Conservation (phyloP, 2,888 invertebrate genomes). For the Adelognathus sp. region DNA sequence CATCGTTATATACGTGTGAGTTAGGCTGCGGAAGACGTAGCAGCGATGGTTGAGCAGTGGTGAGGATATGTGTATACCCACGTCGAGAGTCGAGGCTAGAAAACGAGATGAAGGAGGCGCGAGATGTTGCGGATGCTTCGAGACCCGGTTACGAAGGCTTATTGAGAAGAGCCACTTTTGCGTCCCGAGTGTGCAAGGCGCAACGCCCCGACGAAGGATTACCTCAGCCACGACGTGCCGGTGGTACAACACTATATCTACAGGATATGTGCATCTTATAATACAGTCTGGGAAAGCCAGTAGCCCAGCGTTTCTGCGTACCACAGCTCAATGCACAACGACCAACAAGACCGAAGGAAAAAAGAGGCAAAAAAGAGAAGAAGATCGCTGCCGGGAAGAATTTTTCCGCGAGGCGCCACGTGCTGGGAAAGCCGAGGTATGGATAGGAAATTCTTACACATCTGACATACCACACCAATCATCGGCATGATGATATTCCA, state of each 20-base stretch:
- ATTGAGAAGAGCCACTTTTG: slow-evolving; percentile 16
- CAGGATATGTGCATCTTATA: neutral
- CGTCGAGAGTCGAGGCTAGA: neutral
- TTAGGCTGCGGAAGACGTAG: neutral
- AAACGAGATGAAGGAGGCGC: neutral
- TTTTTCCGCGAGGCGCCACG: neutral
- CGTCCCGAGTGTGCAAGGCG: neutral
- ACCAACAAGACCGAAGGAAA: neutral
- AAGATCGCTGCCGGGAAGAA: neutral
- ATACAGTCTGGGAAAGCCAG: neutral
- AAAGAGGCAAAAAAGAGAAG: neutral
- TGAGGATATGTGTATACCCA: neutral
- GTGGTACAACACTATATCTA: neutral
- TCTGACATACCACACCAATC: neutral
- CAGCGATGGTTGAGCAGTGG: neutral
- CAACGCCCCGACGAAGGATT: slow-evolving; percentile 3
- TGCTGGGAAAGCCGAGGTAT: neutral
- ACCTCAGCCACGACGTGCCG: neutral
- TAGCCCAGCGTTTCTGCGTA: neutral
- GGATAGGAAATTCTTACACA: neutral
- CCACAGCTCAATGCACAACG: neutral
- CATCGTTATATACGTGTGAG: neutral
- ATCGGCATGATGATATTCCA: neutral
- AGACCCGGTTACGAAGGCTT: slow-evolving; percentile 6
- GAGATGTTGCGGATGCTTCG: slow-evolving; percentile 6